These are phyloP conservation scores for Alcis repandata DNA, from an alignment of 2,888 invertebrate species.

Conservation along the genomic window DNA sequence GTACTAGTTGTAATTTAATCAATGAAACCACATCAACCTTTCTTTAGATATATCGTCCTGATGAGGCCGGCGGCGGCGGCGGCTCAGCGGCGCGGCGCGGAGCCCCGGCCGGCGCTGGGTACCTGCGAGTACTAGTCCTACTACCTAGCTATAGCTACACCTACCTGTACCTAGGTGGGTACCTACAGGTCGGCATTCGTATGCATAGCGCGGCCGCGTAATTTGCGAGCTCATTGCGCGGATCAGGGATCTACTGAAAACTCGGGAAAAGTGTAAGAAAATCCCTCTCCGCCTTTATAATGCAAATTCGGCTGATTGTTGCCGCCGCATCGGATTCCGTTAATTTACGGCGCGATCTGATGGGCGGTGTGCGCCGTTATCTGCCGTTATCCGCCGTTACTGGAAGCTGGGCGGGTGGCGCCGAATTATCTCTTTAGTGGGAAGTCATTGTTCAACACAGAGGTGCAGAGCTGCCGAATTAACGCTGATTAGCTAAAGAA, in stretches of 20 bases:
- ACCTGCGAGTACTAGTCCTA: too few species aligned
- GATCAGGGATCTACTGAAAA: conserved; percentile 71
- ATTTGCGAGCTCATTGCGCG: conserved; percentile 73
- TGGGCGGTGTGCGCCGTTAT: conserved; percentile 15
- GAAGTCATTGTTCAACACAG: conserved; percentile 9
- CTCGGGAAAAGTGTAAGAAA: conserved; percentile 45
- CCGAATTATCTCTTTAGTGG: conserved; percentile 12
- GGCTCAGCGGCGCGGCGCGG: too few species aligned
- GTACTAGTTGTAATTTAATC: too few species aligned
- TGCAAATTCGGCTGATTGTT: conserved; percentile 69
- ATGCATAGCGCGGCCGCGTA: conserved; percentile 72
- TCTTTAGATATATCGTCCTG: too few species aligned
- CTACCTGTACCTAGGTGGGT: too few species aligned
- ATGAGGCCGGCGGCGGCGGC: too few species aligned
- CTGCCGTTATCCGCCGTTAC: conserved; percentile 3
- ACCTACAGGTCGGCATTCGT: conserved; percentile 56
- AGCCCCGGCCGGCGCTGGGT: too few species aligned
- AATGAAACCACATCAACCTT: too few species aligned
- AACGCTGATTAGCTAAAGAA: conserved; percentile 1
- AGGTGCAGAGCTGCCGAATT: conserved; percentile 5
- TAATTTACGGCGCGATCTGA: conserved; percentile 57
- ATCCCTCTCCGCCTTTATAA: conserved; percentile 58
- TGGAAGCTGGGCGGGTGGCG: not conserved
- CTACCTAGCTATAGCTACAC: too few species aligned
- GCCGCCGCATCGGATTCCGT: conserved; percentile 60